phyloP scores from a whole-genome alignment of 2,888 invertebrate species.

The Trilocha varians region DNA sequence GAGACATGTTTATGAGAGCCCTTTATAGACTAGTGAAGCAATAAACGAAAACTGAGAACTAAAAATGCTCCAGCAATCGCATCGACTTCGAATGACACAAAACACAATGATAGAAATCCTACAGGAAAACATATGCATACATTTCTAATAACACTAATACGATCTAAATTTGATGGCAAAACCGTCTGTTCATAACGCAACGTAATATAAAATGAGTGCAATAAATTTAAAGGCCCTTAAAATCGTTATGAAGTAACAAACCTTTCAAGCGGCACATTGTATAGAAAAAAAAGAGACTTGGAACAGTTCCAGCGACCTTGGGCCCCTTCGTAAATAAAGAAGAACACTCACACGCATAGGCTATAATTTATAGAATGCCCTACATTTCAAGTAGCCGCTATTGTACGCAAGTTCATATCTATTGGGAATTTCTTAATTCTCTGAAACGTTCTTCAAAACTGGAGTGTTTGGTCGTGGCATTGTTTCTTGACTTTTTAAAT shows the following conservation, averaged over 20 bases:
- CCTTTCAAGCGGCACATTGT: constrained; percentile 22
- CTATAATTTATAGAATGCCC: constrained; percentile 54
- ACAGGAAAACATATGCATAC: too few species aligned
- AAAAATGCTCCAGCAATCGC: too few species aligned
- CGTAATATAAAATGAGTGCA: not conserved
- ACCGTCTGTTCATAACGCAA: not conserved
- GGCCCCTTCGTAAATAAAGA: constrained; percentile 43
- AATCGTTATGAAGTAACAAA: constrained; percentile 12
- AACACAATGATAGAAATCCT: too few species aligned
- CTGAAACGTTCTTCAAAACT: too few species aligned
- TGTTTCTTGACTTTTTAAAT: too few species aligned
- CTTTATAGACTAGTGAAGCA: too few species aligned
- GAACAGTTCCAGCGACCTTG: constrained; percentile 69
- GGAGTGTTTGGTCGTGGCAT: too few species aligned
- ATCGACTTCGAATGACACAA: too few species aligned
- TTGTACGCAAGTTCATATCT: constrained; percentile 15
- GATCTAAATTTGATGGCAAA: too few species aligned
- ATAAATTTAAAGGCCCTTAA: constrained; percentile 26
- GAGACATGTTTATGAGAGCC: not conserved
- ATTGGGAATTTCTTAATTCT: constrained; percentile 12
- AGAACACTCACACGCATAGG: constrained; percentile 46
- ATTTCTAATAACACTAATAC: too few species aligned
- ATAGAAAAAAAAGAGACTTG: constrained; percentile 45
- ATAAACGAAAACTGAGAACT: too few species aligned
- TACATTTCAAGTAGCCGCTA: constrained; percentile 30